phyloP scores from a whole-genome alignment of 2,113 vertebrate genomes.

The Maylandia zebra region DNA sequence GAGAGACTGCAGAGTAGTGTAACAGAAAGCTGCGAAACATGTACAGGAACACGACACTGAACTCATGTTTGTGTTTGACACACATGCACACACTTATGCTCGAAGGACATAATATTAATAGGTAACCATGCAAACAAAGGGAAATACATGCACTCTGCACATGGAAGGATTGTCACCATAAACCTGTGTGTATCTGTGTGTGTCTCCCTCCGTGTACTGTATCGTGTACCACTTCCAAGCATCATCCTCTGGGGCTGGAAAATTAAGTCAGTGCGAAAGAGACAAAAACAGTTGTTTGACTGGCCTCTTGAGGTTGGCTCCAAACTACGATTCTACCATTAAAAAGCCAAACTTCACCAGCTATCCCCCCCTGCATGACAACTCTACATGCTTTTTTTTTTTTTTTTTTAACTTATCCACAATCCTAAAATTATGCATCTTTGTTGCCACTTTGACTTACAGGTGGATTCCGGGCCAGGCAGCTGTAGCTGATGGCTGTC shows the following conservation, averaged over 20 bases:
- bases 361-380: background rate
- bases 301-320: background rate
- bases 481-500: background rate
- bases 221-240: background rate
- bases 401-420: background rate
- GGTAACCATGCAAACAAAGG: background rate
- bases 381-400: accelerated
- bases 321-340: background rate
- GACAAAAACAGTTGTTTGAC: background rate
- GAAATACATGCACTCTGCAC: background rate
- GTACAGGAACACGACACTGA: background rate
- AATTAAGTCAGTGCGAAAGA: background rate
- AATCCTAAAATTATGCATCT: background rate
- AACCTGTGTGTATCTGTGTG: background rate
- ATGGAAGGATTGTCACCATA: background rate
- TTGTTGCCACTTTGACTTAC: background rate
- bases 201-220: background rate
- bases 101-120: background rate
- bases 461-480: accelerated
- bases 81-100: background rate
- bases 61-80: background rate
- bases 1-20: background rate
- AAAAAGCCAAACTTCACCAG: background rate
- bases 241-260: background rate
- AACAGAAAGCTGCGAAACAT: background rate